Evolutionary conservation across 2,797 vertebrate species (phyloP).

Genomic region (Etheostoma perlongum): DNA sequence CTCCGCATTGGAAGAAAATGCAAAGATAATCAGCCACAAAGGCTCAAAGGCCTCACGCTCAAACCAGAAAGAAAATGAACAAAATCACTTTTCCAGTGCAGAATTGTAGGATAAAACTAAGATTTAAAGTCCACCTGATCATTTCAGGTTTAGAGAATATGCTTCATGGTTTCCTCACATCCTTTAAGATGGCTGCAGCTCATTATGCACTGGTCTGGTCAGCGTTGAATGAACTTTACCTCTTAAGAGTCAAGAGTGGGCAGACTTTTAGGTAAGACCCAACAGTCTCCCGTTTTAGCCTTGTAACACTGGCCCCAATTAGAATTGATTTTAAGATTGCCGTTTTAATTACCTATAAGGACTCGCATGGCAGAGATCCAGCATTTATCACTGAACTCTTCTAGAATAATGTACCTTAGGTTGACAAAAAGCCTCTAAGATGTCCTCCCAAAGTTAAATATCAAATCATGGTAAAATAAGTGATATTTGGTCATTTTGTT

Average conservation of each 20-base stretch:
- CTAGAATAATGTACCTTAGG: background rate
- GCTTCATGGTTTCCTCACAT: background rate
- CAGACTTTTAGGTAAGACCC: background rate
- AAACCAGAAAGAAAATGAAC: background rate
- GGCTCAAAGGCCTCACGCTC: background rate
- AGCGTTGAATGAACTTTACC: background rate
- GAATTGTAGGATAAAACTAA: too few species aligned
- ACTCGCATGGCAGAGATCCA: background rate
- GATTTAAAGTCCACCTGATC: background rate
- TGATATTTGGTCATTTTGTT: background rate
- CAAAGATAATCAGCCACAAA: background rate
- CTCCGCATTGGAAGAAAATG: background rate
- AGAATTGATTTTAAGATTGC: constrained; percentile 16
- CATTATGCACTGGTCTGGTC: background rate
- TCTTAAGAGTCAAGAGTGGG: background rate
- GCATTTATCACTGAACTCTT: background rate
- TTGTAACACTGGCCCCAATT: background rate
- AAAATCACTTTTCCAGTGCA: background rate
- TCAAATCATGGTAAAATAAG: too few species aligned
- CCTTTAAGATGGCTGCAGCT: background rate
- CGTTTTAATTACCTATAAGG: constrained; percentile 26
- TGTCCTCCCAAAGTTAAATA: background rate
- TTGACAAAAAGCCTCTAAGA: background rate
- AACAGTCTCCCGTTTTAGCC: background rate
- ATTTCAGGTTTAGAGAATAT: background rate